Conservation (phyloP, 2,888 invertebrate genomes). For the Coelogynopora nodosa region DNA sequence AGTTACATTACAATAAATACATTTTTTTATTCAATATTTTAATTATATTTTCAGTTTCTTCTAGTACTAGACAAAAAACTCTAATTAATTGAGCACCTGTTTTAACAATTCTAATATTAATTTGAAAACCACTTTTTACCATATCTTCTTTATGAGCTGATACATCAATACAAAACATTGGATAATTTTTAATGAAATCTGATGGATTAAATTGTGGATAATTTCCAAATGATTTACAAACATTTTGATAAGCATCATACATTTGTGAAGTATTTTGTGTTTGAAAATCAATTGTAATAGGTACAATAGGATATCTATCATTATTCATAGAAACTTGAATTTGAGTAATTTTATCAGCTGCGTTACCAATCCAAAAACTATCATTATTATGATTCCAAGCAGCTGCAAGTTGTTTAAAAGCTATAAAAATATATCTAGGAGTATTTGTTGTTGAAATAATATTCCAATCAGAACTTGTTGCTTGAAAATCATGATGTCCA, state of each 20-base stretch:
- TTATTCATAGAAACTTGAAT: too few relatives aligned
- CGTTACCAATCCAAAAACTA: too few relatives aligned
- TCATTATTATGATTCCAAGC: too few relatives aligned
- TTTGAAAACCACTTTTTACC: neutral
- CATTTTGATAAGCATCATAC: neutral
- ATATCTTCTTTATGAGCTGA: neutral
- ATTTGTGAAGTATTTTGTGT: neutral
- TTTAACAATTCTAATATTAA: neutral
- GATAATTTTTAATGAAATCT: neutral
- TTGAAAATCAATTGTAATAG: neutral
- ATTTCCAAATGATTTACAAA: neutral
- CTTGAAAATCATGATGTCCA: too few relatives aligned
- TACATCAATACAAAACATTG: neutral
- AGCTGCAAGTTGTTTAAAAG: too few relatives aligned
- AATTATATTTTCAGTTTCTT: neutral
- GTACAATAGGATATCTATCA: too few relatives aligned
- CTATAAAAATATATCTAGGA: too few relatives aligned
- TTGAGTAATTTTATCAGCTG: too few relatives aligned
- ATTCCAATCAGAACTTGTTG: too few relatives aligned
- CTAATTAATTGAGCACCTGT: neutral
- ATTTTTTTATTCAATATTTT: neutral
- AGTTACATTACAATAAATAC: too few relatives aligned
- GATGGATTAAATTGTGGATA: neutral
- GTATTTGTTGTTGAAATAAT: too few relatives aligned
- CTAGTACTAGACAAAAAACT: neutral